These are phyloP conservation scores for Fulica atra DNA, from an alignment of 2,113 vertebrate genomes.

Conservation along the genomic window DNA sequence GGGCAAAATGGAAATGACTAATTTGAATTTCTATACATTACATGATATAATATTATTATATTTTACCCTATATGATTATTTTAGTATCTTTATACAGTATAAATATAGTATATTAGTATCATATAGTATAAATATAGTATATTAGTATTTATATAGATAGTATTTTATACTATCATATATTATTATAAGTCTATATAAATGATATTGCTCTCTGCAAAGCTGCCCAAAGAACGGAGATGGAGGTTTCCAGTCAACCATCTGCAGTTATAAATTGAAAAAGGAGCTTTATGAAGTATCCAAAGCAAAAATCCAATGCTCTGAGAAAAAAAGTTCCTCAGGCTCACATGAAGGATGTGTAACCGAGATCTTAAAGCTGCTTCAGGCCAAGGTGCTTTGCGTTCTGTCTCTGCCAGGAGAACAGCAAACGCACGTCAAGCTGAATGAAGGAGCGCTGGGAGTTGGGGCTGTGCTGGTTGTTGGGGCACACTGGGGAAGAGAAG, in stretches of 20 bases:
- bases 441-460: not conserved
- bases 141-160: no score
- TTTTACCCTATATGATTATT: no score
- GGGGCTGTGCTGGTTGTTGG: not conserved
- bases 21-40: not conserved
- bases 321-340: not conserved
- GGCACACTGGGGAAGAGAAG: not conserved
- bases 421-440: not conserved
- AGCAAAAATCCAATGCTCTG: not conserved
- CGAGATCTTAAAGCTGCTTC: not conserved
- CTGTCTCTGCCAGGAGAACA: not conserved
- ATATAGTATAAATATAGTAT: no score
- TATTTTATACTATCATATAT: no score
- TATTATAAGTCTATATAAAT: not conserved
- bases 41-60: no score
- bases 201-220: not conserved
- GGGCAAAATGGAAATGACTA: not conserved
- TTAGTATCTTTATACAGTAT: no score
- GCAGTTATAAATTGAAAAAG: not conserved
- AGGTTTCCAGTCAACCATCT: not conserved
- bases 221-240: not conserved
- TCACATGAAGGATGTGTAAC: not conserved
- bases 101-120: no score
- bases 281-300: not conserved
- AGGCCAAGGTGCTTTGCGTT: not conserved